These are phyloP conservation scores for Leucoraja erinaceus DNA, from an alignment of 2,113 vertebrate genomes.

Conservation along the genomic window DNA sequence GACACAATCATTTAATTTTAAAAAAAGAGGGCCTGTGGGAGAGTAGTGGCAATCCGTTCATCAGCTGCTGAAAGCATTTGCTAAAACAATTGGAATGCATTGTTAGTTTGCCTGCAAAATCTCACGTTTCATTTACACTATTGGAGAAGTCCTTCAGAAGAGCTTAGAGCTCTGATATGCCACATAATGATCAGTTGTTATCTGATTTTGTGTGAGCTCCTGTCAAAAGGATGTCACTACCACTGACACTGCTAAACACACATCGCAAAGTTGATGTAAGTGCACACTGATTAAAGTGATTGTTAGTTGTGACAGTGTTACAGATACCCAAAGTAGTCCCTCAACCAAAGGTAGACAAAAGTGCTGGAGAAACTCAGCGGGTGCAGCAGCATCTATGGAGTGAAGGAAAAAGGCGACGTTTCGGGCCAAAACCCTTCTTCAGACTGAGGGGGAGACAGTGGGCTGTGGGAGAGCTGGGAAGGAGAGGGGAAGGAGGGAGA, in stretches of 20 bases:
- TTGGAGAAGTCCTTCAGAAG: background rate
- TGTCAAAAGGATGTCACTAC: background rate
- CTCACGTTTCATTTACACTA: background rate
- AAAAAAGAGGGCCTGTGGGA: background rate
- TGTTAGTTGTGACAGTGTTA: background rate
- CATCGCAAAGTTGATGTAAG: background rate
- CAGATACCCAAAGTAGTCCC: background rate
- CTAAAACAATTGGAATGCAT: background rate
- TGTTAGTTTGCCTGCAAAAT: background rate
- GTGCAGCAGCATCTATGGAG: too few relatives aligned
- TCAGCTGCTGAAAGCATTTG: background rate
- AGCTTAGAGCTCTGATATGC: background rate
- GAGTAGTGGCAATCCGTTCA: background rate
- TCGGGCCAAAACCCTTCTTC: too few relatives aligned
- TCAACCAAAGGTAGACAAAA: background rate
- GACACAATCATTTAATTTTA: background rate
- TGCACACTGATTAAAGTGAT: conserved; percentile 7
- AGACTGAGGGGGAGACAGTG: too few relatives aligned
- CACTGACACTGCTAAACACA: background rate
- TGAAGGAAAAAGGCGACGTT: too few relatives aligned
- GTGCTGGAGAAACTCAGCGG: too few relatives aligned
- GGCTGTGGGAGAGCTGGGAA: too few relatives aligned
- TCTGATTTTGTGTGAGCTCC: background rate
- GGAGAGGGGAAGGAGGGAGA: too few relatives aligned
- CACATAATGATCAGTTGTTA: background rate